Conservation (phyloP, 2,797 vertebrate genomes). For the Notolabrus celidotus region DNA sequence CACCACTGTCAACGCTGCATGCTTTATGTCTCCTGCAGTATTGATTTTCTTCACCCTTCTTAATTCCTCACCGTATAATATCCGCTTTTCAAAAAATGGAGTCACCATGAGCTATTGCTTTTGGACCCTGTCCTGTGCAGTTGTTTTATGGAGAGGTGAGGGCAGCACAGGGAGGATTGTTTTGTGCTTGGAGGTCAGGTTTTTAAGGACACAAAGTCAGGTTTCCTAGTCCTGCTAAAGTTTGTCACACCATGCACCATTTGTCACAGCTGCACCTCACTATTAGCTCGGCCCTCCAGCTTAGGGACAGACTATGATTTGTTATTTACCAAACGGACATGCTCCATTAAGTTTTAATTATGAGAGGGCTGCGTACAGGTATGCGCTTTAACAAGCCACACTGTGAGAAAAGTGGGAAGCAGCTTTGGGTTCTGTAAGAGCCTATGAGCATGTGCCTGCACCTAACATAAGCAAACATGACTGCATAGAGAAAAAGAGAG, state of each 20-base stretch:
- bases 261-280: slow-evolving; percentile 40
- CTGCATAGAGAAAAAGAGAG: slow-evolving; percentile 65
- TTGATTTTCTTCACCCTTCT: slow-evolving; percentile 81
- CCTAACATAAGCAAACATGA: slow-evolving; percentile 68
- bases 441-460: slow-evolving; percentile 46
- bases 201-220: slow-evolving; percentile 54
- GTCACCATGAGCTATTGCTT: slow-evolving; percentile 70
- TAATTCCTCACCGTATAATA: slow-evolving; percentile 76
- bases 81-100: slow-evolving; percentile 71
- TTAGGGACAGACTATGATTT: slow-evolving; percentile 56
- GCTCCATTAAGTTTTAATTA: slow-evolving; percentile 78
- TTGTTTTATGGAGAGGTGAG: slow-evolving; percentile 49
- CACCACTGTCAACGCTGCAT: slow-evolving; percentile 75
- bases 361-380: slow-evolving; percentile 60
- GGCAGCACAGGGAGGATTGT: slow-evolving; percentile 27
- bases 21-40: slow-evolving; percentile 84
- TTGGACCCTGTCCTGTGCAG: slow-evolving; percentile 54
- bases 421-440: slow-evolving; percentile 52
- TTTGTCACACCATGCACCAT: slow-evolving; percentile 49
- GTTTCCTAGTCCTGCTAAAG: slow-evolving; percentile 32
- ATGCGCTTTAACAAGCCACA: slow-evolving; percentile 48
- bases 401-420: slow-evolving; percentile 55
- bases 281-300: slow-evolving; percentile 23
- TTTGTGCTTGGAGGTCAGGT: slow-evolving; percentile 32
- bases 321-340: slow-evolving; percentile 61